Base-by-base conservation (phyloP, 2,888 invertebrate species). In the Troilus luridus region DNA sequence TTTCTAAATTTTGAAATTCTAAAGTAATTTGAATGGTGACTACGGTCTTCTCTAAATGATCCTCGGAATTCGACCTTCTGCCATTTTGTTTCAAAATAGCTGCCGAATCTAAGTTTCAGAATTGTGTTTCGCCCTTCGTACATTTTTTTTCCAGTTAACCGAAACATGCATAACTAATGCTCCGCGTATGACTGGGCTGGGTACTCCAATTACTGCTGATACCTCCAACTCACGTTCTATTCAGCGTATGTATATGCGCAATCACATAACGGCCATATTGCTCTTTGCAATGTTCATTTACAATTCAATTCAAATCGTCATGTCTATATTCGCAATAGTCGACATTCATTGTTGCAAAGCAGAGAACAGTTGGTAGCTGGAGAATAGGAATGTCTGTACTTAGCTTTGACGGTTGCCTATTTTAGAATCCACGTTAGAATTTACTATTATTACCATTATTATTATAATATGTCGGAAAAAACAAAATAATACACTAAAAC, bases 291-390 rank as follows among this genome's bases (percentile, higher is more conserved):
- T 41, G 12, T 12, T 24, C 72, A 85, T 85, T 85, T 85, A 56
- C 85, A 85, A 85, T 85, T 85, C 85, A 85, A 85, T 85, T 85
- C 85, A 85, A 58, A 85, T 85, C 12, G n/a, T 58, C 21, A n/a
- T 19, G n/a, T 85, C 85, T 85, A 58, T 85, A 58, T 85, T 85
- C 85, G 9, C 21, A 56, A 58, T 85, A 56, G n/a, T 12, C n/a
- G n/a, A 56, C 10, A 21, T 10, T 56, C 56, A 85, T 85, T n/a
- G 17, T 56, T 81, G 81, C 81, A 54, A 81, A 54, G 54, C 9
- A 54, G 81, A 56, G 21, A 81, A 81, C 81, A 81, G 54, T 77
- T 41, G 72, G 41, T 41, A 41, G 27, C 27, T 77, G 8, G 17
- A 19, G 72, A 19, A 14, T 17, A 77, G 17, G 27, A 41, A 77